Evolutionary conservation across 2,797 vertebrate species (phyloP).

Genomic region (Malacoraja senta): DNA sequence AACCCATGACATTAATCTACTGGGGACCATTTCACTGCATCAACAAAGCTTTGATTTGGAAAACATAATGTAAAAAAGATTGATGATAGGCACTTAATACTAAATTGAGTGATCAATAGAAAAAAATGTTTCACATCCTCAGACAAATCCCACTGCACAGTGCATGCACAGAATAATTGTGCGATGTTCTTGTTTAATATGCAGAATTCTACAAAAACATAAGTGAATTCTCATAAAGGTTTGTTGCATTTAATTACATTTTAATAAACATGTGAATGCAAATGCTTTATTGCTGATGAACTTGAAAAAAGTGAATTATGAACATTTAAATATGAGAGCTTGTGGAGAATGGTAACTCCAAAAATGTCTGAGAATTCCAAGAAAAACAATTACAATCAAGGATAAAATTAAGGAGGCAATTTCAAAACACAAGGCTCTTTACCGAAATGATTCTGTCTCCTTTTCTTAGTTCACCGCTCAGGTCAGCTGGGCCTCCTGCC

Average conservation of each 20-base stretch:
- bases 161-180: neutral
- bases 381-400: neutral
- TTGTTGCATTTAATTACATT: neutral
- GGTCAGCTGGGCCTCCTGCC: slow-evolving; percentile 88
- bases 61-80: neutral
- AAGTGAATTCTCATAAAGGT: neutral
- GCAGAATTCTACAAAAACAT: neutral
- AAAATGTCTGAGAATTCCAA: neutral
- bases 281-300: neutral
- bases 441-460: slow-evolving; percentile 92
- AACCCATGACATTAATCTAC: neutral
- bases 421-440: slow-evolving; percentile 44
- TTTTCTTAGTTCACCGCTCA: slow-evolving; percentile 89
- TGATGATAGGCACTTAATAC: neutral
- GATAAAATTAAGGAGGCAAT: neutral
- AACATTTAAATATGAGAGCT: neutral
- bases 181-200: neutral
- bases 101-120: neutral
- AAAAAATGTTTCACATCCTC: neutral
- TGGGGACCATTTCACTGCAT: neutral
- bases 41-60: neutral
- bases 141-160: neutral
- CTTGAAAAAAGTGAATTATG: neutral
- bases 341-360: neutral
- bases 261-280: neutral